Percentiles rank a stretch among this genome's conserved stretches.
Evolutionary conservation across 2,797 vertebrate species (phyloP).

Genomic region (Masticophis lateralis): DNA sequence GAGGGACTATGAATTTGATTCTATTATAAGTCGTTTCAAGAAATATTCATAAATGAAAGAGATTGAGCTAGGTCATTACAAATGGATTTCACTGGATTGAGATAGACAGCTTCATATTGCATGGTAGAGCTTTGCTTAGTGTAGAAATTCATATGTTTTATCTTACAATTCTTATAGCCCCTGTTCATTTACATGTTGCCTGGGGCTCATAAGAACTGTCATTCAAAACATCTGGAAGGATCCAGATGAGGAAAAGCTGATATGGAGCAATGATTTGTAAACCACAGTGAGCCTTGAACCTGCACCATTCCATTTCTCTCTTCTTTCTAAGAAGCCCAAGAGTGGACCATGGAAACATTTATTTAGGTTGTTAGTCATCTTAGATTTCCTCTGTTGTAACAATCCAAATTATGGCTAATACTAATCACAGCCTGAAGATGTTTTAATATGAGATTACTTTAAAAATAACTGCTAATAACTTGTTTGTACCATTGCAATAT

Average conservation of each 20-base stretch:
- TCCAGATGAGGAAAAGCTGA: neutral
- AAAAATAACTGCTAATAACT: neutral
- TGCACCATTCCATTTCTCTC: neutral
- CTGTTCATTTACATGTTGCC: neutral
- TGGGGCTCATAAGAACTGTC: neutral
- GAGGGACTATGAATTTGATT: slow-evolving; percentile 40
- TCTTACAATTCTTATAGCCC: neutral
- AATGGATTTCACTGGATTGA: neutral
- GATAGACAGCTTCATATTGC: neutral
- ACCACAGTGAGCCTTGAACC: neutral
- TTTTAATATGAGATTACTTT: neutral
- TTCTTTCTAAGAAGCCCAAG: neutral
- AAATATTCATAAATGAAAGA: neutral
- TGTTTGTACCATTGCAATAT: neutral
- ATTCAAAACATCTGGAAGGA: neutral
- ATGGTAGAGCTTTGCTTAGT: neutral
- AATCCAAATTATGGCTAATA: neutral
- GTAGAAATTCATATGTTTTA: neutral
- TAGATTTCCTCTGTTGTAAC: neutral
- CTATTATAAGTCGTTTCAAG: slow-evolving; percentile 25
- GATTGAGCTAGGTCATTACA: neutral
- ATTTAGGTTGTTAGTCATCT: neutral
- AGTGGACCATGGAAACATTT: neutral
- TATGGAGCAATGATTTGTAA: neutral
- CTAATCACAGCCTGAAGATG: neutral